These are phyloP conservation scores for Sparus aurata DNA, from an alignment of 2,797 vertebrate genomes.

Conservation along the genomic window DNA sequence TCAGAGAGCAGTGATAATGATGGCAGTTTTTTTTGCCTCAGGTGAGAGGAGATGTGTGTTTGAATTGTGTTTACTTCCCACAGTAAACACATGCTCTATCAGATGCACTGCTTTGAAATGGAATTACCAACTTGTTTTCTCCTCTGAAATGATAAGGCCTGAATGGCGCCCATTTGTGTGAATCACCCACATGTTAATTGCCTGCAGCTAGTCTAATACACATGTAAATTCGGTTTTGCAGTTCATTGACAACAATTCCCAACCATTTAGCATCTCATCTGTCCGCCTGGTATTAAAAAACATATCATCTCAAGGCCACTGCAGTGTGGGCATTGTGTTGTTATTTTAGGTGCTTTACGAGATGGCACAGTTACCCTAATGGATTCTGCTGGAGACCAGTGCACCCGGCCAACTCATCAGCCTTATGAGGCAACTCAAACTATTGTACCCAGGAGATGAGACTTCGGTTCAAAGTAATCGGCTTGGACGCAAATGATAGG, in stretches of 20 bases:
- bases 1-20: slow-evolving; percentile 64
- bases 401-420: slow-evolving; percentile 29
- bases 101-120: slow-evolving; percentile 48
- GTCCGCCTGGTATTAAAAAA: slow-evolving; percentile 22
- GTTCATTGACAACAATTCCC: slow-evolving; percentile 49
- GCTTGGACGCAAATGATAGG: slow-evolving; percentile 8
- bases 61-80: slow-evolving; percentile 48
- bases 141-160: slow-evolving; percentile 25
- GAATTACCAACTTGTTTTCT: slow-evolving; percentile 60
- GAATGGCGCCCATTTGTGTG: slow-evolving; percentile 48
- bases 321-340: slow-evolving; percentile 17
- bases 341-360: slow-evolving; percentile 32
- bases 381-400: slow-evolving; percentile 21
- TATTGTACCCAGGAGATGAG: slow-evolving; percentile 9
- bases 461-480: slow-evolving; percentile 6
- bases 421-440: slow-evolving; percentile 18
- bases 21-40: slow-evolving; percentile 58
- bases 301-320: background rate
- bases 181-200: slow-evolving; percentile 55
- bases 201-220: slow-evolving; percentile 46
- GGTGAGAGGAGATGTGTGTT: slow-evolving; percentile 56
- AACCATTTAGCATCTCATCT: slow-evolving; percentile 43
- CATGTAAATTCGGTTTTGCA: slow-evolving; percentile 53
- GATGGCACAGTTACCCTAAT: slow-evolving; percentile 35
- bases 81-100: slow-evolving; percentile 49